Evolutionary conservation across 2,888 invertebrate species (phyloP), one percentile per base, ranked within the genome.

Genomic region (Acanthosoma haemorrhoidale): DNA sequence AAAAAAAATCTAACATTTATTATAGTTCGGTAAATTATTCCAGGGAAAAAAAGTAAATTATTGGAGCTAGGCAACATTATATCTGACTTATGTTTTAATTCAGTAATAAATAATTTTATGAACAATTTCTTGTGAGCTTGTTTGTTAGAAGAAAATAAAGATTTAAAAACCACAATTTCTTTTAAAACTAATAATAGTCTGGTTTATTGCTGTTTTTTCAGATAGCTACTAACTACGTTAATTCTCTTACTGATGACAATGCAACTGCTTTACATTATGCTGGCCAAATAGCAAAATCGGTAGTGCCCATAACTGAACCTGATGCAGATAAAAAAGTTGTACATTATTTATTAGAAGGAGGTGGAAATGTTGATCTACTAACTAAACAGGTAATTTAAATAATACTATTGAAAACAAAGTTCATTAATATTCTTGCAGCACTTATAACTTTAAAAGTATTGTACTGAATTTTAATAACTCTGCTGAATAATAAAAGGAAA

Each of bases 251-350:
- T 75, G 90, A 91, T 77, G 94, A 95, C 75, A 97, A 97, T 13
- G 96, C 96, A 75, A 94, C 91, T 68, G 91, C 96, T 9, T 83
- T 99, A 51, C 99, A 99, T 81, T 96, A 92, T 78, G 94, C 95
- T 3, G 96, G 95, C 74, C 91, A 92, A 80, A 90, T 97, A 67
- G 88, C 87, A 36, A 92, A 91, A 78, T 87, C 88, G 72, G 91
- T 93, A 80, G 90, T 92, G 0, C 84, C 83, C 39, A 64, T 70
- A 36, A 92, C 75, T 84, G 87, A 77, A 85, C 91, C 76, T 86
- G 57, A 83, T 83, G 91, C 84, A 73, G 87, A 86, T 74, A 81
- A 82, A 18, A 92, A 96, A 79, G 91, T 98, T 3, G 92, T 97
- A 25, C 89, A 91, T 77, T 85, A 93, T 68, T 84, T 99, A 1